These are phyloP conservation scores for Penelope pileata DNA, from an alignment of 2,113 vertebrate genomes.

Conservation along the genomic window DNA sequence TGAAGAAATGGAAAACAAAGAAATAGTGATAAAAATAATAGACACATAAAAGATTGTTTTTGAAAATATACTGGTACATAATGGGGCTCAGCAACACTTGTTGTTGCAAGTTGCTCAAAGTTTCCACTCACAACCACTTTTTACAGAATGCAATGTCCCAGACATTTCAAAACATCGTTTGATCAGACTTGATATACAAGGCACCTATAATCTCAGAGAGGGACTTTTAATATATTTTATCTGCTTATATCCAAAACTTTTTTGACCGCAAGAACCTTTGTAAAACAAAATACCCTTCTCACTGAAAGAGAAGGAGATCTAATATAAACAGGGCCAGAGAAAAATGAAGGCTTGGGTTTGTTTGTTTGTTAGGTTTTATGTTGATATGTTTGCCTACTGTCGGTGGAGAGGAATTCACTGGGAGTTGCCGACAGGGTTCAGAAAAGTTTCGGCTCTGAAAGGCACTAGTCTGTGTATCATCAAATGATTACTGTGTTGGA, in stretches of 20 bases:
- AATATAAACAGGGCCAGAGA: background rate
- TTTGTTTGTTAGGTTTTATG: background rate
- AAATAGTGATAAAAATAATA: background rate
- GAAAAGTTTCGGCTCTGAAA: background rate
- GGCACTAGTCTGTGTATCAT: background rate
- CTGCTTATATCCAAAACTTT: background rate
- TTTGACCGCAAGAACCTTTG: background rate
- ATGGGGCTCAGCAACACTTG: background rate
- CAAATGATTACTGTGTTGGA: conserved; percentile 5
- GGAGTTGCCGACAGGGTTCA: background rate
- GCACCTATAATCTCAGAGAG: background rate
- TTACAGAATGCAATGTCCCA: conserved; percentile 18
- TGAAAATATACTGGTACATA: background rate
- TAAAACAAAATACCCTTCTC: background rate
- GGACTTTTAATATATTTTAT: background rate
- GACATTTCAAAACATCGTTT: conserved; percentile 20
- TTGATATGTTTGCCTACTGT: background rate
- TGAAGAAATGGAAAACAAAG: conserved; percentile 2
- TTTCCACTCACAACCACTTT: conserved; percentile 24
- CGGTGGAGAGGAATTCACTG: background rate
- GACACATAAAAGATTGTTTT: background rate
- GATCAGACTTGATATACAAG: background rate
- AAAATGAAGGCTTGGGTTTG: background rate
- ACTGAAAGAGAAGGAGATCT: background rate
- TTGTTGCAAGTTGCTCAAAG: conserved; percentile 10